Evolutionary conservation across 2,888 invertebrate species (phyloP), one percentile per base, ranked within the genome.

Genomic region (Ditula angustiorana): DNA sequence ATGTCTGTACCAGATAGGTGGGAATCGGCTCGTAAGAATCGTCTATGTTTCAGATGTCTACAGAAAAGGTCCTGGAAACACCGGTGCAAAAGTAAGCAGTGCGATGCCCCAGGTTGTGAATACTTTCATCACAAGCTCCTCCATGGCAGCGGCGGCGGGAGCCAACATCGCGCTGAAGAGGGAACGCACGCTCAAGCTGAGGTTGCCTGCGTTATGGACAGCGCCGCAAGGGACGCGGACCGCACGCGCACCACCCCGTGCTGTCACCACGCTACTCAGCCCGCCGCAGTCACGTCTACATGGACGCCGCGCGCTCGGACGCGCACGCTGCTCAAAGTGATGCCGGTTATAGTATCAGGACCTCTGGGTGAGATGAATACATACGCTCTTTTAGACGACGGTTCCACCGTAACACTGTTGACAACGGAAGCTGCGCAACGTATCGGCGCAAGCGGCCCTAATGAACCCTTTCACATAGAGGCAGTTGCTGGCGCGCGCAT

Each of bases 301-400:
- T 1, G 5, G 35, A 19, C 35, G 5, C 5, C 1, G 0, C 21
- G 11, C 0, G 0, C 1, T 7, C 21, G 0, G 11, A 8, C 10
- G 0, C 35, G 41, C 3, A n/a, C 37, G 2, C 8, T 23, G 1
- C 41, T 60, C 1, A 61, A 61, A 50, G 21, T 61, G 0, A 1
- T 53, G 0, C 61, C 61, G 0, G 53, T 61, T 5, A 5, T 2
- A 1, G 10, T 61, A 2, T 11, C 21, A 4, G 53, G 53, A n/a
- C 61, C 53, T 11, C 0, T 24, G 1, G 24, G 11, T 2, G 30
- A 10, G 8, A 7, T 33, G 4, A 28, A 44, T 1, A 46, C 53
- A 1, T 46, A 8, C 53, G 61, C 61, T 23, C 46, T 53, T 1
- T 19, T 60, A n/a, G n/a, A n/a, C n/a, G n/a, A n/a, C n/a, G n/a